These are phyloP conservation scores for roundworm (Caenorhabditis elegans) DNA, from an alignment of 1,140 invertebrate genomes.

Conservation along the genomic window WBcel235 BX284605.5:11063001-11063500, in stretches of 20 bases:
- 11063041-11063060: too few species aligned
- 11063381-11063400: neutral
- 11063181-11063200: neutral
- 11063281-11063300: constrained; percentile 21
- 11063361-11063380: neutral
- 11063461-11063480: too few species aligned
- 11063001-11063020: constrained; percentile 14
- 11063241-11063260: constrained; percentile 14
- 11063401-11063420: too few species aligned
- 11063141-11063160: neutral
- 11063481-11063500: too few species aligned
- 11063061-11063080: neutral
- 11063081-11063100: neutral
- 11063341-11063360: neutral
- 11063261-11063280: constrained; percentile 1
- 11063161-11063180: neutral
- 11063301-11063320: neutral
- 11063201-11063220: neutral
- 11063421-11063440: too few species aligned
- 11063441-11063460: too few species aligned
- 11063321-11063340: neutral
- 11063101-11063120: neutral
- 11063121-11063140: neutral
- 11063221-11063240: neutral
- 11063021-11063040: neutral